Evolutionary conservation across 2,113 vertebrate genomes (phyloP).

Genomic region (Chlorodrepanis virens): DNA sequence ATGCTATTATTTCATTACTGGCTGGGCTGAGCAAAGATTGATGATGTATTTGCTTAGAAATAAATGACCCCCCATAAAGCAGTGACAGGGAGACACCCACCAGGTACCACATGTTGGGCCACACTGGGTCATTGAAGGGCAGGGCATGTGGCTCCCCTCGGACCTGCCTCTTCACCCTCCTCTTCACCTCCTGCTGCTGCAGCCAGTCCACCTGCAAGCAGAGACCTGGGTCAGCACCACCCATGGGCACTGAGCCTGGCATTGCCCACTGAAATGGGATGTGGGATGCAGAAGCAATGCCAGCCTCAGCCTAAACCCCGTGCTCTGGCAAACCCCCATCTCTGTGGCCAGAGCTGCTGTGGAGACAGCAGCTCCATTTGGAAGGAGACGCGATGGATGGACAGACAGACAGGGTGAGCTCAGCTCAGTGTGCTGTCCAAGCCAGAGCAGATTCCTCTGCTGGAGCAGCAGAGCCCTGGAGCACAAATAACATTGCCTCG

Average conservation of each 20-base stretch:
- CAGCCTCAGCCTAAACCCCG: neutral
- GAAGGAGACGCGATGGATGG: neutral
- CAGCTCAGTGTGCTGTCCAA: neutral
- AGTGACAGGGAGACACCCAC: conserved; percentile 71
- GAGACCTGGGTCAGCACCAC: neutral
- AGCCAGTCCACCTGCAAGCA: conserved; percentile 84
- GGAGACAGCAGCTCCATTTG: neutral
- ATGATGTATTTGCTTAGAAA: neutral
- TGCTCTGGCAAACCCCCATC: accelerated
- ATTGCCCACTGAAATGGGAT: neutral
- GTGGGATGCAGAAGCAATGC: neutral
- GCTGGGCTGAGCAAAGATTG: neutral
- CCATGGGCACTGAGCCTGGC: accelerated
- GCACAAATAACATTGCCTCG: neutral
- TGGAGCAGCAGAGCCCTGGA: neutral
- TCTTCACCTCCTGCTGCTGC: conserved; percentile 87
- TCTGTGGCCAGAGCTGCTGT: neutral
- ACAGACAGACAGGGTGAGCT: neutral
- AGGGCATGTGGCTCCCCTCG: conserved; percentile 65
- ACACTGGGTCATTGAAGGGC: conserved; percentile 89
- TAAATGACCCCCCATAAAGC: neutral
- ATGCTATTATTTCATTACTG: neutral
- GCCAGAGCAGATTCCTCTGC: neutral
- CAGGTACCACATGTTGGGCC: conserved; percentile 96
- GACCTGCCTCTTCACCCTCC: conserved; percentile 81